phyloP scores from a whole-genome alignment of 64 coral and sea anemone genomes.

The Dendronephthya gigantea region DNA sequence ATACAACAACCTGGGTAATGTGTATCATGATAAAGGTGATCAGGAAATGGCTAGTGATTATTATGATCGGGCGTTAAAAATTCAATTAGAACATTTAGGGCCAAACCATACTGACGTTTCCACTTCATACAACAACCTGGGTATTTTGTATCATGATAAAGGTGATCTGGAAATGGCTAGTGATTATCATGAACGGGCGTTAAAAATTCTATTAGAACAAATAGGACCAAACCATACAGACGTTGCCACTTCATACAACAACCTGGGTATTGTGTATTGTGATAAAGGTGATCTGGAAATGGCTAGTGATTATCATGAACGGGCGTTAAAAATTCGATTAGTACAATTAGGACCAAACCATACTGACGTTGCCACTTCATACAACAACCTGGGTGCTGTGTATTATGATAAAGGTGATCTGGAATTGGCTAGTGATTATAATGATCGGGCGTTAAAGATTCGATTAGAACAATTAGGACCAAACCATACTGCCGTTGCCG shows the following conservation, averaged over 20 bases:
- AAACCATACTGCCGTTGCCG: too few species aligned
- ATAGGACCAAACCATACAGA: background rate
- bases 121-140: too few species aligned
- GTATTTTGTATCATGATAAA: background rate
- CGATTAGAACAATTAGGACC: background rate
- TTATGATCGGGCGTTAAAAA: too few species aligned
- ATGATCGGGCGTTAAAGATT: background rate
- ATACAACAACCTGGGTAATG: too few species aligned
- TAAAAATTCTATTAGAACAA: background rate
- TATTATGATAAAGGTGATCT: background rate
- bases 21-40: too few species aligned
- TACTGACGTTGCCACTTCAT: too few species aligned
- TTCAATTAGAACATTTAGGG: too few species aligned
- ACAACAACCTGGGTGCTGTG: background rate
- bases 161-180: background rate
- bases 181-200: background rate
- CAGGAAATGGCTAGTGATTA: too few species aligned
- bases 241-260: background rate
- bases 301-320: too few species aligned
- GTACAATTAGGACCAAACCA: too few species aligned
- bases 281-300: background rate
- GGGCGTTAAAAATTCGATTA: too few species aligned
- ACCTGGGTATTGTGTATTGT: background rate
- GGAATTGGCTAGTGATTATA: background rate
- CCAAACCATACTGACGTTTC: too few species aligned